These are phyloP conservation scores for Alauda arvensis DNA, from an alignment of 2,797 vertebrate genomes.

Conservation along the genomic window DNA sequence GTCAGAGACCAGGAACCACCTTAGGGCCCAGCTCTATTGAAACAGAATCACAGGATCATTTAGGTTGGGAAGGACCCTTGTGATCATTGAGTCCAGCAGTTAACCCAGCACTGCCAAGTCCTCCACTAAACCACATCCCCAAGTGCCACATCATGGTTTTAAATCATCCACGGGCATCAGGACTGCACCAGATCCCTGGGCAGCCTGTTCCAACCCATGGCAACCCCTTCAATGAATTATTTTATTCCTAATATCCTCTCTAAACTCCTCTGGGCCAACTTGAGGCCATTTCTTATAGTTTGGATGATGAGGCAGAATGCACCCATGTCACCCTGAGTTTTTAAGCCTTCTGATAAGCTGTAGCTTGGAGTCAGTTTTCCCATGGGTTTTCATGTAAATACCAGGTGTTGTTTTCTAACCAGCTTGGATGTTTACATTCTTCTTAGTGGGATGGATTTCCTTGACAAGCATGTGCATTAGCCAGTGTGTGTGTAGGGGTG, in stretches of 20 bases:
- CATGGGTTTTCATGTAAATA: no score
- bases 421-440: no score
- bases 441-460: no score
- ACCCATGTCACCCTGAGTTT: no score
- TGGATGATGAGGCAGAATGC: not conserved
- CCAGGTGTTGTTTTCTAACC: no score
- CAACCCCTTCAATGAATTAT: not conserved
- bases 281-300: not conserved
- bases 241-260: not conserved
- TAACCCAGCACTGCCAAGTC: not conserved
- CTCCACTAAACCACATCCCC: not conserved
- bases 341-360: no score
- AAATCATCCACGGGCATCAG: accelerated
- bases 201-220: not conserved
- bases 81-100: not conserved
- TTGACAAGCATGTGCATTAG: no score
- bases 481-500: no score
- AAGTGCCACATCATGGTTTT: not conserved
- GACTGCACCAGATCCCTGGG: not conserved
- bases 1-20: not conserved
- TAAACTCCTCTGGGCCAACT: not conserved
- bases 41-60: not conserved
- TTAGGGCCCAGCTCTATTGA: not conserved
- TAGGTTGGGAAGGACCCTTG: not conserved
- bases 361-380: no score